phyloP scores from a whole-genome alignment of 2,797 vertebrate genomes.

The Todus mexicanus region DNA sequence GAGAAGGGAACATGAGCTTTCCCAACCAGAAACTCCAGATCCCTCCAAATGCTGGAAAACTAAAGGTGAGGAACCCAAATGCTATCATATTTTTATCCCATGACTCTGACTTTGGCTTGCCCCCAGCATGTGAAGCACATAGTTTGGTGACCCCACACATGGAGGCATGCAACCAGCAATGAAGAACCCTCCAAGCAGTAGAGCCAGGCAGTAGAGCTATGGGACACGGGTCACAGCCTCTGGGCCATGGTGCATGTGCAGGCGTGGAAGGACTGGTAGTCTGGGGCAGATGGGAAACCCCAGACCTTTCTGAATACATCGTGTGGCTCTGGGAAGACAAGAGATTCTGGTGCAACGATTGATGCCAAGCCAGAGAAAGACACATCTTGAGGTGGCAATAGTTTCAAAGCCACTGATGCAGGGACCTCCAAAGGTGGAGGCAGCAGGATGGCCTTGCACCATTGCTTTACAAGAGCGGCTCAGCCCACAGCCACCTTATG shows the following conservation, averaged over 20 bases:
- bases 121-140: not conserved
- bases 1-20: not conserved
- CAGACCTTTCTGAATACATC: not conserved
- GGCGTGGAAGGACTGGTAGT: not conserved
- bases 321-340: not conserved
- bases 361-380: not conserved
- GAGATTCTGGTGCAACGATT: not conserved
- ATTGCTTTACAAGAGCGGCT: not conserved
- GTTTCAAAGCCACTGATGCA: not conserved
- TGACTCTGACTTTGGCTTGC: not conserved
- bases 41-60: not conserved
- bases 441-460: not conserved
- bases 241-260: not conserved
- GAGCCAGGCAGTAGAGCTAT: not conserved
- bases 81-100: not conserved
- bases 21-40: not conserved
- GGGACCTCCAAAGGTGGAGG: not conserved
- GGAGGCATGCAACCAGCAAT: not conserved
- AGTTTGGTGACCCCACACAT: not conserved
- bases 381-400: not conserved
- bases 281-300: not conserved
- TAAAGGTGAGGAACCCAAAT: not conserved
- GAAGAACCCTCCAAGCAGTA: not conserved
- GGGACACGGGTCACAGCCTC: not conserved
- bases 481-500: fast-evolving